phyloP scores from a whole-genome alignment of 2,797 vertebrate species.

The Hozukius guyotensis region DNA sequence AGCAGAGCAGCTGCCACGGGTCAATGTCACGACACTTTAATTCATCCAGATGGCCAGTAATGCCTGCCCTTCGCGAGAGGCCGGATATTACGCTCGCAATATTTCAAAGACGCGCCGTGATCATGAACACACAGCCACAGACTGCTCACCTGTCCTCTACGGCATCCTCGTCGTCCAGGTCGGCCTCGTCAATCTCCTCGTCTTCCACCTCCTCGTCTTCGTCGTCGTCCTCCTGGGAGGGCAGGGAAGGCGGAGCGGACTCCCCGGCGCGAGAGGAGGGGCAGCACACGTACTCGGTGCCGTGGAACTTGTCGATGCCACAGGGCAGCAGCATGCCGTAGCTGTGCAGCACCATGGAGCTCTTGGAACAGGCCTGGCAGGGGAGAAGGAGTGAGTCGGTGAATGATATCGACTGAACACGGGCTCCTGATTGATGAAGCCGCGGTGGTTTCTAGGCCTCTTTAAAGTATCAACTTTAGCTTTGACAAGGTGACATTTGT shows the following conservation, averaged over 20 bases:
- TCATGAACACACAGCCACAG: constrained; percentile 3
- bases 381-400: background rate
- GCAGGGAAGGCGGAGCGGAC: constrained; percentile 68
- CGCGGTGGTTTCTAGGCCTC: background rate
- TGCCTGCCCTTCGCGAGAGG: constrained; percentile 38
- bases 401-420: background rate
- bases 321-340: constrained; percentile 97
- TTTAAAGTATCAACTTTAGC: background rate
- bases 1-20: constrained; percentile 64
- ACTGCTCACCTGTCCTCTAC: constrained; percentile 73
- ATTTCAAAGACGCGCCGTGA: constrained; percentile 24
- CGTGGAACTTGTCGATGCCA: constrained; percentile 92
- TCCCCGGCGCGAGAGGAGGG: constrained; percentile 81
- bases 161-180: constrained; percentile 68
- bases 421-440: background rate
- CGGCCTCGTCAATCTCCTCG: constrained; percentile 78
- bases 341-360: constrained; percentile 90
- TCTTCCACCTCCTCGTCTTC: constrained; percentile 87
- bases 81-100: background rate
- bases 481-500: constrained; percentile 7
- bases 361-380: constrained; percentile 89
- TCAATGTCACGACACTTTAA: constrained; percentile 66
- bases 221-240: constrained; percentile 74
- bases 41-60: constrained; percentile 65
- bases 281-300: constrained; percentile 97